Base-by-base conservation (phyloP, 2,113 vertebrate genomes). In the Lophura nycthemera region DNA sequence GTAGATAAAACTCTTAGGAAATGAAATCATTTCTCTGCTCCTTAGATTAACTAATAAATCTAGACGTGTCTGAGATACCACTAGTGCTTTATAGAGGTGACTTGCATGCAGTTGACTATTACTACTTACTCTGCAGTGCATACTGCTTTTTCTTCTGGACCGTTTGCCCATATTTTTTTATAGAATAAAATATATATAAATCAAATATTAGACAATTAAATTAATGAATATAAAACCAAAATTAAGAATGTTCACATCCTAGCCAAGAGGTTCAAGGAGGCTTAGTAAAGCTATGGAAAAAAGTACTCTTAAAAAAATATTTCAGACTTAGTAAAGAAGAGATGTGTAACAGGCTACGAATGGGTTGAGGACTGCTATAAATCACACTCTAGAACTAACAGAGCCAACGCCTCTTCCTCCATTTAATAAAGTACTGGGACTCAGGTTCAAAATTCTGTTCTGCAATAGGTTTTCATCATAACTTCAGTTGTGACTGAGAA, bases 101-200 rank as follows among this genome's bases (percentile, higher is more conserved):
- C 20, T 7, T n/a, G 63, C 36, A 43, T 11, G 54, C 19, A 67
- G 32, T 19, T 83, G 72, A 24, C 75, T 84, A 3, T 79, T 78
- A 17, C 92, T 69, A 83, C 89, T 96, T 90, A 90, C 93, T 95
- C 79, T 85, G 74, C 84, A 86, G 67, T 36, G 25, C 73, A 54
- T 32, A 73, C 67, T 96, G 67, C 43, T 73, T 64, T 75, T 70
- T 93, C 56, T 95, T 88, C 76, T 90, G 78, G 91, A 95, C 56
- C 24, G 2, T 60, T 84, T 63, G 85, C 57, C 87, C 48, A 3
- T 30, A 56, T 63, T 72, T 83, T 63, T 67, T 82, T 95, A 95
- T 4, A 59, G 17, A 94, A 93, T 91, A 79, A 69, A 57, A 3
- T 15, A 38, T 5, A 42, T 13, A 77, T 10, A 74, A 80, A 47